These are phyloP conservation scores for Chaetodon auriga DNA, from an alignment of 2,113 vertebrate species.

Conservation along the genomic window DNA sequence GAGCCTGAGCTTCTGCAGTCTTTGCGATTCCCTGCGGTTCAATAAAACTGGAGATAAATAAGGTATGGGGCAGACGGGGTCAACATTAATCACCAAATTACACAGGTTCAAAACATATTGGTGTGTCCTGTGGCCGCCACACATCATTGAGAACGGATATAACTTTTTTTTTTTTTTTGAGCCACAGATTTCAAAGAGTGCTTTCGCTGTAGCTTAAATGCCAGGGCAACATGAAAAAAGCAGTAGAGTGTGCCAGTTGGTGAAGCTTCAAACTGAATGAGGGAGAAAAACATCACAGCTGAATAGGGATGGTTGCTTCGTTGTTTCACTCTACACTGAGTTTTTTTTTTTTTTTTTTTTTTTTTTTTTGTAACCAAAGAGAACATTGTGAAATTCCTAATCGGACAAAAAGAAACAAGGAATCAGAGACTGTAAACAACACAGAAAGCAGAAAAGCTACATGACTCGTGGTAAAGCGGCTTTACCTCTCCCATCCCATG, in stretches of 20 bases:
- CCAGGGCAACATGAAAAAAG: constrained; percentile 76
- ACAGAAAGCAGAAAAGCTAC: constrained; percentile 61
- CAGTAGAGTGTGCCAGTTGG: constrained; percentile 75
- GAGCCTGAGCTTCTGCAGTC: constrained; percentile 54
- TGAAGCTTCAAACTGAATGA: constrained; percentile 80
- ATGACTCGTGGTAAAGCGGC: constrained; percentile 64
- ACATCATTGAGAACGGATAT: constrained; percentile 54
- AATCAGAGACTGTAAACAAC: constrained; percentile 60
- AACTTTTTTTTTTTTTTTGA: constrained; percentile 55
- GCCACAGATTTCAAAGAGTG: constrained; percentile 75
- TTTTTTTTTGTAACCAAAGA: constrained; percentile 57
- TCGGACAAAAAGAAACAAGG: constrained; percentile 70
- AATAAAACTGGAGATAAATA: constrained; percentile 73
- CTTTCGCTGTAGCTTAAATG: constrained; percentile 72
- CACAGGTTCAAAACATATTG: constrained; percentile 68
- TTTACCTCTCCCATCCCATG: constrained; percentile 62
- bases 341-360: constrained; percentile 20
- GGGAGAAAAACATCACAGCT: constrained; percentile 75
- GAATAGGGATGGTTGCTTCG: constrained; percentile 66
- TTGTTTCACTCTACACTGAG: constrained; percentile 60
- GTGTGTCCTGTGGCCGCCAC: constrained; percentile 47
- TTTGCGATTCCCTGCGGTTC: constrained; percentile 58
- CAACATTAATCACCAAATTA: constrained; percentile 73
- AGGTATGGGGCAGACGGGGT: constrained; percentile 57
- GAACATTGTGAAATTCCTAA: constrained; percentile 77